These are phyloP conservation scores for Zaprionus africanus DNA, from an alignment of 1,140 invertebrate genomes.

Conservation along the genomic window DNA sequence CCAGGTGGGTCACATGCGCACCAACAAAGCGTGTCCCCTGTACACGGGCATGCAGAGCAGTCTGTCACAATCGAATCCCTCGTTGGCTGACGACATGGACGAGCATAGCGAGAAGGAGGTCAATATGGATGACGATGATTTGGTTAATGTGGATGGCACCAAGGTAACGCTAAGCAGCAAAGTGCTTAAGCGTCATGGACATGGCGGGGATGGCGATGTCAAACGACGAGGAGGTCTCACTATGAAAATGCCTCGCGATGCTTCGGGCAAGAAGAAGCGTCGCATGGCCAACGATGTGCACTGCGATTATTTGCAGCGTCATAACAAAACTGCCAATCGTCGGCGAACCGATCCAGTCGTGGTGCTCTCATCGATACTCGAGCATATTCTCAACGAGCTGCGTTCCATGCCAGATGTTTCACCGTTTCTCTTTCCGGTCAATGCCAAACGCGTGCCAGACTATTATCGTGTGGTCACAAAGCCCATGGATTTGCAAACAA, in stretches of 20 bases:
- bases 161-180: slow-evolving; percentile 94
- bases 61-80: slow-evolving; percentile 89
- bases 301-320: slow-evolving; percentile 97
- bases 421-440: slow-evolving; percentile 97
- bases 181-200: slow-evolving; percentile 87
- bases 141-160: slow-evolving; percentile 96
- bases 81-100: slow-evolving; percentile 92
- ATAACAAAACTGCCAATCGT: slow-evolving; percentile 94
- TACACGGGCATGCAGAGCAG: slow-evolving; percentile 90
- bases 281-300: slow-evolving; percentile 90
- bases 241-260: slow-evolving; percentile 93
- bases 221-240: slow-evolving; percentile 89
- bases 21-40: slow-evolving; percentile 98
- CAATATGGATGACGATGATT: slow-evolving; percentile 92
- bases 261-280: slow-evolving; percentile 89
- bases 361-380: slow-evolving; percentile 95
- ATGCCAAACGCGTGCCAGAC: slow-evolving; percentile 95
- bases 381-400: slow-evolving; percentile 97
- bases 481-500: slow-evolving; percentile 99
- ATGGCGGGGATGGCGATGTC: slow-evolving; percentile 88
- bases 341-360: slow-evolving; percentile 98
- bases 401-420: slow-evolving; percentile 95
- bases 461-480: slow-evolving; percentile 96
- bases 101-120: slow-evolving; percentile 92
- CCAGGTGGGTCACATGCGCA: slow-evolving; percentile 88